These are phyloP conservation scores for Mechanitis messenoides DNA, from an alignment of 2,888 invertebrate species.

Conservation along the genomic window DNA sequence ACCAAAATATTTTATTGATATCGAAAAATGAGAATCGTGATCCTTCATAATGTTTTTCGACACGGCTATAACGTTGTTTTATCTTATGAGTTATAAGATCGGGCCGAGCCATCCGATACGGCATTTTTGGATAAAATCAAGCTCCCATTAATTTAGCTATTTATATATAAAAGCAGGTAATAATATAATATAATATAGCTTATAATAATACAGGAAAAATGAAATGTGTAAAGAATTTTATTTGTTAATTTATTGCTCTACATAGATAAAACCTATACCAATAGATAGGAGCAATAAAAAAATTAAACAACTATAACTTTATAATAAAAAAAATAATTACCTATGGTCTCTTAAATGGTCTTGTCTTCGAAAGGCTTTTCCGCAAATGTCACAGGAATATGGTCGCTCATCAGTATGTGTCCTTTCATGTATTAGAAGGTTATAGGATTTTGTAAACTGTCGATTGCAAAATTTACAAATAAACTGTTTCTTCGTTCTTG, in stretches of 20 bases:
- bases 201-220: no score
- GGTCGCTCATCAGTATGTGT: constrained; percentile 99
- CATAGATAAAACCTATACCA: no score
- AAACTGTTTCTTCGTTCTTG: constrained; percentile 97
- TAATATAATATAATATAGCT: constrained; percentile 16
- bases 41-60: constrained; percentile 50
- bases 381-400: constrained; percentile 98
- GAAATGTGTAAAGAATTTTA: no score
- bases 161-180: constrained; percentile 38
- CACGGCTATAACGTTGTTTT: constrained; percentile 49
- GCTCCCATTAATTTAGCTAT: constrained; percentile 48
- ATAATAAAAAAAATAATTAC: constrained; percentile 66
- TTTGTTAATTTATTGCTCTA: no score
- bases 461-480: constrained; percentile 98
- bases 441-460: constrained; percentile 98
- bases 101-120: constrained; percentile 37
- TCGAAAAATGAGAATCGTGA: constrained; percentile 63
- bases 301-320: constrained; percentile 7
- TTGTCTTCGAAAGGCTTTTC: constrained; percentile 97
- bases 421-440: constrained; percentile 96
- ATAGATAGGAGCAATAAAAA: neutral
- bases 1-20: constrained; percentile 67
- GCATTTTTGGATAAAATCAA: constrained; percentile 39
- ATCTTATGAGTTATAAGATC: constrained; percentile 57
- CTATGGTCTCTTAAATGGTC: constrained; percentile 96